Base-by-base conservation (phyloP, 2,888 invertebrate species). In the Noctua fimbriata region DNA sequence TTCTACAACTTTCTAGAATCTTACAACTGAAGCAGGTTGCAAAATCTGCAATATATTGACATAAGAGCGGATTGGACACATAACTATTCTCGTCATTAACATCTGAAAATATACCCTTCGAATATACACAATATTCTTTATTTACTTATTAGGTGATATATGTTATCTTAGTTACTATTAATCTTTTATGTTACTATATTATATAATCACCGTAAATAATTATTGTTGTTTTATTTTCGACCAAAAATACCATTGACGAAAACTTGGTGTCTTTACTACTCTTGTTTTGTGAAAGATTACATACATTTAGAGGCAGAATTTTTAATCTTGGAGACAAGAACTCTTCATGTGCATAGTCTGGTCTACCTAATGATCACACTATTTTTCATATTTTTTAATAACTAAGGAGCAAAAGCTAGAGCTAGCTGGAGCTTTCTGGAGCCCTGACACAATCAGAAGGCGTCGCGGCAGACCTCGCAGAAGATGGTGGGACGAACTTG, bases 131-230 rank as follows among this genome's bases (percentile, higher is more conserved):
- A 85, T 88, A 88, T 87, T 87, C 74, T 84, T 78, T 87, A 77
- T 89, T 83, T 88, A 88, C 77, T 75, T 78, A 81, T 69, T 83
- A 89, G 80, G 75, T 84, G 76, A 82, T 82, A 86, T 85, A 89
- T 89, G 87, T 89, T 89, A 88, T 88, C 69, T 82, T 89, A 89
- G 88, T 89, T 89, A 89, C 83, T 88, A 87, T 89, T 88, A 88
- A 89, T 83, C 79, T 88, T 88, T 85, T 81, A 89, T 89, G 89
- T 89, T 89, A 89, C 82, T 82, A 82, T 89, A 85, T 88, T 84
- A 89, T 84, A 89, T 88, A 83, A 89, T 89, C 89, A 82, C 79
- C 89, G 83, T 83, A 77, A n/a, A 88, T 81, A 76, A 66, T 75
- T 49, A 82, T 65, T 77, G n/a, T 52, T 88, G 86, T 89, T 90